phyloP scores from a whole-genome alignment of 2,113 vertebrate genomes.

The Polyodon spathula region DNA sequence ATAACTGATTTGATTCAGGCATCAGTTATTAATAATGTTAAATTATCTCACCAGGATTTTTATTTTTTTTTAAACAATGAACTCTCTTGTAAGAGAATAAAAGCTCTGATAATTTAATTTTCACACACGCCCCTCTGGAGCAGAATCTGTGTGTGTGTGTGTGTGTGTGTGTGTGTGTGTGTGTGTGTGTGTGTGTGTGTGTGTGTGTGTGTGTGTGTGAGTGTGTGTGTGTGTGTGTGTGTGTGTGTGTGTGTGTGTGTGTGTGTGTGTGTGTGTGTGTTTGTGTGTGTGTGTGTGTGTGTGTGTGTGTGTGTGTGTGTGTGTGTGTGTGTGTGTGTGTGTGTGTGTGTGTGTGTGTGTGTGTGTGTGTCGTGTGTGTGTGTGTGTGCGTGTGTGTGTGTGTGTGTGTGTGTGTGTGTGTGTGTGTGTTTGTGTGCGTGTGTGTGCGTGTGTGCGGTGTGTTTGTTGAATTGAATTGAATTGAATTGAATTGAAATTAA shows the following conservation, averaged over 20 bases:
- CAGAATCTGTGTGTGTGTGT: too few species aligned
- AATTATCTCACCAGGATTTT: too few species aligned
- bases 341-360: slow-evolving; percentile 11
- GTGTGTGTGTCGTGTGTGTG: slow-evolving; percentile 5
- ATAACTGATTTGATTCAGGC: too few species aligned
- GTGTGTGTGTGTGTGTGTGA: slow-evolving; percentile 6
- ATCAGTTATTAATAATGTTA: too few species aligned
- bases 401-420: not conserved
- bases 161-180: not conserved
- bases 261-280: slow-evolving; percentile 16
- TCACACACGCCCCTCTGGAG: too few species aligned
- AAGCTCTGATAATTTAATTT: too few species aligned
- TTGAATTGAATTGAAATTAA: too few species aligned
- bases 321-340: slow-evolving; percentile 8
- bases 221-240: slow-evolving; percentile 6
- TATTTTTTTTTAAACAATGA: too few species aligned
- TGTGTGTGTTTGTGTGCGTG: not conserved
- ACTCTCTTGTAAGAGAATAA: too few species aligned
- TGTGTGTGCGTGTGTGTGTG: slow-evolving; percentile 5
- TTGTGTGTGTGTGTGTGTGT: slow-evolving; percentile 11
- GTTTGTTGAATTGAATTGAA: not conserved
- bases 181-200: not conserved
- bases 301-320: slow-evolving; percentile 3
- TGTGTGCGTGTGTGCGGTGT: not conserved
- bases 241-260: slow-evolving; percentile 11